Evolutionary conservation across 2,888 invertebrate genomes (phyloP), one percentile per base, ranked within the genome.

Genomic region (Carterocephalus palaemon): DNA sequence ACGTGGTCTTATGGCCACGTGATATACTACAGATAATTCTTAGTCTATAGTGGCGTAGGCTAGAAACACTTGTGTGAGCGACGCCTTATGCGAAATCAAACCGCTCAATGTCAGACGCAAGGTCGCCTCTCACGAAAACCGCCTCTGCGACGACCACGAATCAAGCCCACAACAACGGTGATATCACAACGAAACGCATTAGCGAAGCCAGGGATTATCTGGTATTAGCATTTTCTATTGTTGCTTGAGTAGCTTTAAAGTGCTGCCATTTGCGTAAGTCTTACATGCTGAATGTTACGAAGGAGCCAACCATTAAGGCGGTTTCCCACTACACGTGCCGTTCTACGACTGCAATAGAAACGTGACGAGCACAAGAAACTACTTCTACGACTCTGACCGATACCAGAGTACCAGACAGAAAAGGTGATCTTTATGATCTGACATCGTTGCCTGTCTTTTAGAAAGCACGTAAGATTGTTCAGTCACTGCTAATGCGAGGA

Each of bases 101-200:
- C 61, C 52, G 59, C 60, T 69, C 84, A 82, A 83, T 84, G 83
- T 80, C 78, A 81, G 68, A 67, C 64, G 49, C 80, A 81, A 82
- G 81, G 83, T 75, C 75, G 64, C 79, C 77, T 70, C 75, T 82
- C 76, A 74, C 76, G 65, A 67, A 65, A 64, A 64, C 65, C 72
- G 67, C 75, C 71, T 70, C 67, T 61, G 67, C 67, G 61, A 62
- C 64, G 62, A 29, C 15, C 34, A 19, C 55, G 54, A 51, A 53
- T 47, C 45, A 55, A 48, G n/a, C 49, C 58, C 57, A 58, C 63
- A 62, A n/a, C n/a, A n/a, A n/a, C n/a, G n/a, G 56, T 51, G 57
- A 54, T 56, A 59, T 58, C 55, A 52, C 53, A 66, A 60, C 54
- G 48, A 55, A 62, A 59, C 56, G 52, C 50, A 64, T 64, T 59